phyloP scores from a whole-genome alignment of 1,140 invertebrate genomes.

The Triops cancriformis region DNA sequence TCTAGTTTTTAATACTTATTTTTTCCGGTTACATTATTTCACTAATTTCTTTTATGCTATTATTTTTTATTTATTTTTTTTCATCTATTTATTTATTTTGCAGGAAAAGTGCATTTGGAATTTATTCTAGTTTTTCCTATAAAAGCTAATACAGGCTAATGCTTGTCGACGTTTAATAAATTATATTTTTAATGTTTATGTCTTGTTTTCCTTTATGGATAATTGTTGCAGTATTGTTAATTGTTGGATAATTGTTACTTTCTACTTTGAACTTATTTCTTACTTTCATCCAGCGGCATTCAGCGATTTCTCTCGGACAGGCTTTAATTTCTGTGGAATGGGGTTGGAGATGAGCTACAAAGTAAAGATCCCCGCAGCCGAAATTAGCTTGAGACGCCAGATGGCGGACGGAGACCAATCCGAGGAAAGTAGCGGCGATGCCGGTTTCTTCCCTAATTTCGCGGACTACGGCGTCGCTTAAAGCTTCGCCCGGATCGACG shows the following conservation, averaged over 20 bases:
- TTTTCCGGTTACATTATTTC: no score
- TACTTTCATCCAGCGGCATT: slow-evolving; percentile 68
- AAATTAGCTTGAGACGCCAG: slow-evolving; percentile 51
- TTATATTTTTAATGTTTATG: no score
- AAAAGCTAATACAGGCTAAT: no score
- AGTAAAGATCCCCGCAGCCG: slow-evolving; percentile 75
- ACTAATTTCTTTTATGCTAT: no score
- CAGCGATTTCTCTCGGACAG: slow-evolving; percentile 63
- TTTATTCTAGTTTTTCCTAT: no score
- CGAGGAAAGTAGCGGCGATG: slow-evolving; percentile 61
- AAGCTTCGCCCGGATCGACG: slow-evolving; percentile 75
- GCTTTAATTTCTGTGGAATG: slow-evolving; percentile 48
- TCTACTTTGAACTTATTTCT: background rate
- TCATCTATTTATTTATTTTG: no score
- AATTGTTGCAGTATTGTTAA: no score
- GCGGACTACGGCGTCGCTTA: slow-evolving; percentile 63
- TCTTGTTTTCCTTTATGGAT: no score
- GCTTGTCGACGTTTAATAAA: no score
- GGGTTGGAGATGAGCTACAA: slow-evolving; percentile 63
- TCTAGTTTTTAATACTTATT: no score
- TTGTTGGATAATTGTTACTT: background rate
- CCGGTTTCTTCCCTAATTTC: slow-evolving; percentile 88
- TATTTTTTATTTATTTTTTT: no score
- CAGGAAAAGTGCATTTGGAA: no score
- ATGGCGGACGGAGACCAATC: slow-evolving; percentile 67